A percentile compares a stretch with the other conserved stretches of the same genome.
Conservation (phyloP, 2,113 vertebrate species). For the Gnathonemus longibarbis region DNA sequence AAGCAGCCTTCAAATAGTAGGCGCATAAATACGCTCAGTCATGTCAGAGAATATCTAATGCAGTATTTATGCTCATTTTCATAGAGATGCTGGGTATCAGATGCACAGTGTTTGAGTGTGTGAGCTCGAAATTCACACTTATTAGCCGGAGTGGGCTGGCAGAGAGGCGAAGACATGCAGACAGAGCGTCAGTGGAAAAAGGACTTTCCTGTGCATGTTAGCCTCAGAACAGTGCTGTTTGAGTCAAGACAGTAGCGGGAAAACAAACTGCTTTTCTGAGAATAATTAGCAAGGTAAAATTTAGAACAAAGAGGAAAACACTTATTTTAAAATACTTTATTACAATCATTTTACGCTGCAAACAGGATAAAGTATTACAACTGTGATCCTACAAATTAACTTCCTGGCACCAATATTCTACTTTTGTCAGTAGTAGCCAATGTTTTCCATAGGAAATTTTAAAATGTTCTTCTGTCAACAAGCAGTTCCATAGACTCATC, state of each 20-base stretch:
- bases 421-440: not conserved
- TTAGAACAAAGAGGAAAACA: not conserved
- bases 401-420: not conserved
- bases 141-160: not conserved
- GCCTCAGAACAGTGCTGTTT: not conserved
- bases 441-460: constrained; percentile 23
- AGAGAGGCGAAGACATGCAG: not conserved
- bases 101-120: not conserved
- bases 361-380: constrained; percentile 11
- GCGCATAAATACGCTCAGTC: not conserved
- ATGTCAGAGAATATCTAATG: not conserved
- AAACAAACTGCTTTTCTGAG: not conserved
- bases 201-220: not conserved
- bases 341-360: constrained; percentile 11
- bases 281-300: not conserved
- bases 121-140: not conserved
- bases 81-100: not conserved
- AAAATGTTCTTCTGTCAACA: not conserved
- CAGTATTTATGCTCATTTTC: not conserved
- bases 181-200: not conserved
- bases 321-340: not conserved
- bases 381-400: constrained; percentile 3
- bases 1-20: not conserved
- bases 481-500: not conserved
- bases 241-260: not conserved